Evolutionary conservation across 2,113 vertebrate species (phyloP), one percentile per base, ranked within the genome.

Genomic region (Suncus etruscus): DNA sequence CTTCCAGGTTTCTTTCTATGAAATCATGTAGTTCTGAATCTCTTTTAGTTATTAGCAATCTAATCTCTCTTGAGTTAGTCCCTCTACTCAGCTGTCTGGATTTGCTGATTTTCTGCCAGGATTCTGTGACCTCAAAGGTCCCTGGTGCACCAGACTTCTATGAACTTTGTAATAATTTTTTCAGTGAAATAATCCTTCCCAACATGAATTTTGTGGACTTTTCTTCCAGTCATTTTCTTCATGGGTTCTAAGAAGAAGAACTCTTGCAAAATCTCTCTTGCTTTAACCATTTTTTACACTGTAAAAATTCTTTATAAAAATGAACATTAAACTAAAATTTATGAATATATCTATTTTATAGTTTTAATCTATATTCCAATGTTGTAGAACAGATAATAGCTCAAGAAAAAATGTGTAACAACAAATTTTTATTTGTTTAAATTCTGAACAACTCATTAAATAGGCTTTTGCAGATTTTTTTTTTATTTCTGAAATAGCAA

Each of bases 1-100:
- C 27, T 75, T 90, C 50, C 27, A 63, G 6, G 1, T 95, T 94
- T 79, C 39, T 83, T 79, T 83, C 73, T 48, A 61, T 54, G 22
- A 76, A 82, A 86, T 68, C n/a, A 48, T 82, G 8, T 74, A 51
- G 29, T n/a, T 87, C 50, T 68, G 22, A 73, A 22, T 86, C 24
- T 85, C 65, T 83, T 87, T 87, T 39, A n/a, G 3, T 45, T 69
- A 6, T 24, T 83, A 10, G 86, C 68, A 82, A 48, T 63, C 3
- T 63, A 83, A 92, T 45, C 77, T 39, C 86, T 88, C 32, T 15
- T 11, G 16, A 58, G 22, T 29, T 68, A 70, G 9, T 20, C 20
- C 86, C 18, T 90, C 31, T 72, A 16, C 2, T 78, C 24, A 79
- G 18, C 1, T 6, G 7, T 27, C 66, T 79, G 2, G 75, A n/a